Percentiles rank a stretch among this genome's conserved stretches.
Evolutionary conservation across 2,113 vertebrate species (phyloP).

Genomic region (Phrynosoma platyrhinos): DNA sequence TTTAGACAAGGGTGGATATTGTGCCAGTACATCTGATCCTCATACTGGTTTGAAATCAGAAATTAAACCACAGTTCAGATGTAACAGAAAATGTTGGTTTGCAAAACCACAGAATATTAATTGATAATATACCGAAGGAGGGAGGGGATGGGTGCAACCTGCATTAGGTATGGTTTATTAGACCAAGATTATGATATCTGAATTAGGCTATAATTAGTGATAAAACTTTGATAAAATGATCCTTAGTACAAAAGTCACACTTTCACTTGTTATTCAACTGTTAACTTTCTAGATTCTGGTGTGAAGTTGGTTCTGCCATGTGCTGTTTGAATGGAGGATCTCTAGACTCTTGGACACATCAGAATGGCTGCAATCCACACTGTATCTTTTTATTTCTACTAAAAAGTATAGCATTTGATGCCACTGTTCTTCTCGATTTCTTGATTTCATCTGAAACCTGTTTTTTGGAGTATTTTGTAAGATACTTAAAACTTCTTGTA

Average conservation of each 20-base stretch:
- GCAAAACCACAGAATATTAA: not conserved
- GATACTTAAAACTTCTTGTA: slow-evolving; percentile 87
- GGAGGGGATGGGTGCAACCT: no score
- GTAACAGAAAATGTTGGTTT: not conserved
- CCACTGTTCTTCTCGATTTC: slow-evolving; percentile 91
- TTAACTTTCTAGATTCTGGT: slow-evolving; percentile 64
- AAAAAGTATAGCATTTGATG: slow-evolving; percentile 86
- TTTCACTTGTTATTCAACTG: slow-evolving; percentile 10
- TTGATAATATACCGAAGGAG: no score
- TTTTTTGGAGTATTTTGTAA: slow-evolving; percentile 93
- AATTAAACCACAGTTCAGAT: not conserved
- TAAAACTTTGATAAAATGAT: not conserved
- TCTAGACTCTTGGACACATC: slow-evolving; percentile 59
- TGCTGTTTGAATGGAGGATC: slow-evolving; percentile 48
- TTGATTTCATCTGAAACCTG: slow-evolving; percentile 95
- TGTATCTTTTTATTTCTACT: slow-evolving; percentile 90
- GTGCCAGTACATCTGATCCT: not conserved
- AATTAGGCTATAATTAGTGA: not conserved
- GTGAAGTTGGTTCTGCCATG: not conserved
- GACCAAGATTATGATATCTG: not conserved
- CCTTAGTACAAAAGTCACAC: no score
- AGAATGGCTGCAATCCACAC: slow-evolving; percentile 87
- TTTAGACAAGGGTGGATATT: no score
- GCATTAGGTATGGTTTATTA: not conserved
- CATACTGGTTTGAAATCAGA: not conserved